Evolutionary conservation across 2,113 vertebrate genomes (phyloP).

Genomic region (Crypturellus undulatus): DNA sequence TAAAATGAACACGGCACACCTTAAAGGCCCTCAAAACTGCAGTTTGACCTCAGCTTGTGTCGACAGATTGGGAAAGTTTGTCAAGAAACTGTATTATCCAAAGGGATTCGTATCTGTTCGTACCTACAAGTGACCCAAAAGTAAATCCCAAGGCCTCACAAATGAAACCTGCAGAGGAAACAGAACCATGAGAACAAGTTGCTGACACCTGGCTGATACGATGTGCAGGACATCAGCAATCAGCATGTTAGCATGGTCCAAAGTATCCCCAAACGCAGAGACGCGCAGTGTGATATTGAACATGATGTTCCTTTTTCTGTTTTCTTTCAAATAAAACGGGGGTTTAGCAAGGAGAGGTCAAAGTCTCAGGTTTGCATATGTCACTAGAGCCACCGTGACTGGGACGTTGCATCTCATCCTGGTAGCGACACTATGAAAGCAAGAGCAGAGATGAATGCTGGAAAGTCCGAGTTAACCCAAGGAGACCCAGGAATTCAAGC

Average conservation of each 20-base stretch:
- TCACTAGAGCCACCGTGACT: neutral
- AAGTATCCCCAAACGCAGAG: neutral
- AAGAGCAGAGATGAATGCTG: neutral
- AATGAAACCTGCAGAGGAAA: neutral
- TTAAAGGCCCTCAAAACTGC: neutral
- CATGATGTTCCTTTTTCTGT: no score
- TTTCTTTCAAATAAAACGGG: neutral
- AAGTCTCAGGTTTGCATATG: accelerated
- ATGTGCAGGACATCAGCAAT: neutral
- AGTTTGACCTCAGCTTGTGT: neutral
- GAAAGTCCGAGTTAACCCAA: neutral
- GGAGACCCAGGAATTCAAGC: neutral
- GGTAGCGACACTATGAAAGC: neutral
- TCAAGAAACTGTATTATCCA: neutral
- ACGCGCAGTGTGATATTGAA: neutral
- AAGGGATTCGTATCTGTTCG: accelerated
- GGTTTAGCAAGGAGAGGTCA: neutral
- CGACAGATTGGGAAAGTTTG: neutral
- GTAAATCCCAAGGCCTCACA: neutral
- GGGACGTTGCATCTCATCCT: neutral
- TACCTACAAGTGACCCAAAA: neutral
- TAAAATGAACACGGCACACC: neutral
- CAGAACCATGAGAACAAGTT: neutral
- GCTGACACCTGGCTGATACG: accelerated
- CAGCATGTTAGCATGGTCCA: accelerated